Base-by-base conservation (phyloP, 2,888 invertebrate species). In the Brassicogethes aeneus region DNA sequence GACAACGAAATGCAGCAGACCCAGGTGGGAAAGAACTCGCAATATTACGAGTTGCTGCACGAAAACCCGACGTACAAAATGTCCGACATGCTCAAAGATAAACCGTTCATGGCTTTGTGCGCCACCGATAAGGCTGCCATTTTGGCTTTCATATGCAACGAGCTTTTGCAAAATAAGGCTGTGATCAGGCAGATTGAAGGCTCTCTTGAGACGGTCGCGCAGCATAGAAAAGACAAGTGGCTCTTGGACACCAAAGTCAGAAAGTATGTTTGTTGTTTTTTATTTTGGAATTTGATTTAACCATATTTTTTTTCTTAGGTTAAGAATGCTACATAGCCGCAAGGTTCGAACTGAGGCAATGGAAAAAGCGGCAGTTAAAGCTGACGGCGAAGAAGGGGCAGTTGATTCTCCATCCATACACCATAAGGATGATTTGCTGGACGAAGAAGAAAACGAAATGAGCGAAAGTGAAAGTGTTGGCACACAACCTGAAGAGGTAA, bases 101-200 rank as follows among this genome's bases (percentile, higher is more conserved):
- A 83, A 50, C 89, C 94, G 0, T 93, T 91, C 71, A 77, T 91
- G 42, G 82, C 92, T 0, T 71, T 96, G 2, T 85, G 81, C 62
- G 80, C 93, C 2, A 85, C 87, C 0, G 80, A 83, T 51, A 96
- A 96, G 65, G 85, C 92, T 0, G 81, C 85, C 48, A 87, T 95
- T 57, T 69, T 96, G 36, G 88, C 90, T 1, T 93, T 87, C 70
- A 75, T 96, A 16, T 95, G 95, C 70, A 91, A 96, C 68, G 95
- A 97, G 66, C 74, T 97, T 53, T 75, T 96, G 34, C 89, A 92
- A 69, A 94, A 93, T 67, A 92, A 93, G 69, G 81, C 88, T 7
- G 87, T 95, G 50, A 73, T 89, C 57, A 76, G 86, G 17, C 94
- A 95, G 67, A 85, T 96, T 41, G 96, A 96, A 59, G 81, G 59